phyloP scores from a whole-genome alignment of 2,888 invertebrate genomes.

The Sarcophaga carnaria region DNA sequence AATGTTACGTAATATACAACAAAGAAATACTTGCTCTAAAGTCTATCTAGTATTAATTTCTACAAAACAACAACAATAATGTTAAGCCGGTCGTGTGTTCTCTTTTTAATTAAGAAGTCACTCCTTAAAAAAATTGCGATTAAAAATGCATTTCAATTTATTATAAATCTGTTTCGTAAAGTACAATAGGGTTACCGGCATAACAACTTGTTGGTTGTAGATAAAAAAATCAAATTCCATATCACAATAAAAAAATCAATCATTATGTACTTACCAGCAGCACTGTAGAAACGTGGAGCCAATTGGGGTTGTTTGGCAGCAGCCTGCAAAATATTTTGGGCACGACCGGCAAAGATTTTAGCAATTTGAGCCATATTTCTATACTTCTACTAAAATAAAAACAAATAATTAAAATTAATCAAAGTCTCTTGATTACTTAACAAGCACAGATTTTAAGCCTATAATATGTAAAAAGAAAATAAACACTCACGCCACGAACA shows the following conservation, averaged over 20 bases:
- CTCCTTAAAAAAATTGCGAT: background rate
- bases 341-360: slow-evolving; percentile 78
- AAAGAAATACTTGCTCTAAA: background rate
- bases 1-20: slow-evolving; percentile 41
- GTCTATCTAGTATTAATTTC: background rate
- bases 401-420: slow-evolving; percentile 10
- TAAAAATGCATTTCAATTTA: background rate
- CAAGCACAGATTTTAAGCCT: background rate
- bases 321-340: slow-evolving; percentile 76
- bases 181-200: background rate
- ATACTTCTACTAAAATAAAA: slow-evolving; percentile 22
- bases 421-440: slow-evolving; percentile 16
- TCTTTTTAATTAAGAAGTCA: slow-evolving; percentile 3
- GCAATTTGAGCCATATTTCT: slow-evolving; percentile 79
- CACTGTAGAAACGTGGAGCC: slow-evolving; percentile 74
- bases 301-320: slow-evolving; percentile 76
- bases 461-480: background rate
- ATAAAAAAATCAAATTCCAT: background rate
- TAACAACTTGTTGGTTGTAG: background rate
- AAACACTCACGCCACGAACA: slow-evolving; percentile 73
- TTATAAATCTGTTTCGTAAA: no score
- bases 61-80: background rate
- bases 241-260: background rate
- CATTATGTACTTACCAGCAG: slow-evolving; percentile 74
- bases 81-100: slow-evolving; percentile 5